phyloP scores from a whole-genome alignment of 2,113 vertebrate species.

The Seriola rivoliana region DNA sequence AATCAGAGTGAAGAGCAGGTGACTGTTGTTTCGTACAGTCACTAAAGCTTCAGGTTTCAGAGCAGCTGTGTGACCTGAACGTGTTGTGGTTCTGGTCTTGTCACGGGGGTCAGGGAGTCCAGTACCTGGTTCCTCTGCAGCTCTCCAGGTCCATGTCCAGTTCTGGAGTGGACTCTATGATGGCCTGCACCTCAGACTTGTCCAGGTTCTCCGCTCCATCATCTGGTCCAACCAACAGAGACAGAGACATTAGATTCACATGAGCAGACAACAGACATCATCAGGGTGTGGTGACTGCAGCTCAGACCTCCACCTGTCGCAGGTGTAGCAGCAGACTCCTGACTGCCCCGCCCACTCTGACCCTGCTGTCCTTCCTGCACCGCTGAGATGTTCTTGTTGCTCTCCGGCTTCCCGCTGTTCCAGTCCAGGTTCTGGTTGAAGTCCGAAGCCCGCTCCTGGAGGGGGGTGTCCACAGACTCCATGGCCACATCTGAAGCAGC shows the following conservation, averaged over 20 bases:
- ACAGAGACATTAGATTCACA: not conserved
- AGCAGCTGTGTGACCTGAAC: too few relatives aligned
- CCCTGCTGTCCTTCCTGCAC: conserved; percentile 86
- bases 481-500: conserved; percentile 82
- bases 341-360: not conserved
- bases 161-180: conserved; percentile 98
- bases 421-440: conserved; percentile 83
- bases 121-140: conserved; percentile 92
- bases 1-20: too few relatives aligned
- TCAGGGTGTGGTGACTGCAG: not conserved
- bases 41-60: too few relatives aligned
- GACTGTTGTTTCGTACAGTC: too few relatives aligned
- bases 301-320: conserved; percentile 47
- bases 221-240: conserved; percentile 73
- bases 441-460: conserved; percentile 74
- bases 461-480: conserved; percentile 82
- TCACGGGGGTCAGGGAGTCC: too few relatives aligned
- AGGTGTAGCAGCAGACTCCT: not conserved
- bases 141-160: conserved; percentile 95
- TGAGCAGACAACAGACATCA: not conserved
- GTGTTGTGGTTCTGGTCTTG: too few relatives aligned
- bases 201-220: conserved; percentile 88
- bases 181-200: conserved; percentile 96
- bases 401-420: conserved; percentile 81
- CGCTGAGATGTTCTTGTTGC: conserved; percentile 85